Percentiles rank a stretch among this genome's conserved stretches.
These are phyloP conservation scores for Zootermopsis nevadensis DNA, from an alignment of 2,888 invertebrate species.

Conservation along the genomic window DNA sequence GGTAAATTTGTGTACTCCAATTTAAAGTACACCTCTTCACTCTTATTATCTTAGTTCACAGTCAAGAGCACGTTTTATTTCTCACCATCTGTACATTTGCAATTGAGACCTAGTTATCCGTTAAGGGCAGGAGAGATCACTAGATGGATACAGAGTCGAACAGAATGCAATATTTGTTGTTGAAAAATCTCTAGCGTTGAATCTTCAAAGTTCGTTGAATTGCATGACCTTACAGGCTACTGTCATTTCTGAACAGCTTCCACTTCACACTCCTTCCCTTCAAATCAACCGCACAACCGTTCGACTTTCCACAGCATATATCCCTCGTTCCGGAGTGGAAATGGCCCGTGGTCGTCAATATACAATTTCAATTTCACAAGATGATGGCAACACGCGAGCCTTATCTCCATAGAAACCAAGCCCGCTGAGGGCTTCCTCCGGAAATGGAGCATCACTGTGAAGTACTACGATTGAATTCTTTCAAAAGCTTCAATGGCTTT, in stretches of 20 bases:
- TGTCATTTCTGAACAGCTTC: background rate
- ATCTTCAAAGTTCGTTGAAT: too few species aligned
- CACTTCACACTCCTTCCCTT: background rate
- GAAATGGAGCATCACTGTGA: background rate
- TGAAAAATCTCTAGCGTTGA: too few species aligned
- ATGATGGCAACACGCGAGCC: slow-evolving; percentile 3
- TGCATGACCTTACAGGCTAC: background rate
- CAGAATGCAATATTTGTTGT: too few species aligned
- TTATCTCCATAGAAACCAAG: background rate
- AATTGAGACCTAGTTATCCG: too few species aligned
- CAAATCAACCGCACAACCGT: background rate
- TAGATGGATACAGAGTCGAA: too few species aligned
- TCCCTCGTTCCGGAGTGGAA: background rate
- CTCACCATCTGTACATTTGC: too few species aligned
- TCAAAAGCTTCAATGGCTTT: background rate
- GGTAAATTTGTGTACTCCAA: too few species aligned
- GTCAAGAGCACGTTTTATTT: too few species aligned
- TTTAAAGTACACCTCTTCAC: too few species aligned
- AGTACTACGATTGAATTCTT: slow-evolving; percentile 3
- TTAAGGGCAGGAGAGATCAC: too few species aligned
- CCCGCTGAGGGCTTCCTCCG: background rate
- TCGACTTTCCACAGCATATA: too few species aligned
- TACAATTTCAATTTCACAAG: slow-evolving; percentile 1
- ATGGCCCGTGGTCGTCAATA: background rate
- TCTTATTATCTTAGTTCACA: too few species aligned